Evolutionary conservation across 2,888 invertebrate species (phyloP), one percentile per base, ranked within the genome.

Genomic region (Caenorhabditis uteleia): DNA sequence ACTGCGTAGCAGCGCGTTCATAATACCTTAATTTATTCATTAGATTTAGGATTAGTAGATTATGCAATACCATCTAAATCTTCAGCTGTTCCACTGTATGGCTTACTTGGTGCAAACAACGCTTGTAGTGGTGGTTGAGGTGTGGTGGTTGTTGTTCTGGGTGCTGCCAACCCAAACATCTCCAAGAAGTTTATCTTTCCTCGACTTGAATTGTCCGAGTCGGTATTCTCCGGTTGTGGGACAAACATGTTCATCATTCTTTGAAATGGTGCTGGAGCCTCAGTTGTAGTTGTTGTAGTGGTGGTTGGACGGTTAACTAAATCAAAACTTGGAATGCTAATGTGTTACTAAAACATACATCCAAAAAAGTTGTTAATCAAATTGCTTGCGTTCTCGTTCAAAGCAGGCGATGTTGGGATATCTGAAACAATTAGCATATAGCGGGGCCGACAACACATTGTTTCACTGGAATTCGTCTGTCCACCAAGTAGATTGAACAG

Each of bases 1-100:
- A 34, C 62, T 69, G 3, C 65, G 59, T 1, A 69, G 53, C 4
- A 72, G 58, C 14, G 72, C 69, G 26, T 69, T 72, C 57, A 72
- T 53, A 29, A 72, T 67, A 18, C 61, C 71, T 71, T 18, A 34
- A 68, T n/a, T n/a, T n/a, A n/a, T n/a, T 27, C 16, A 2, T n/a
- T 25, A 34, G 14, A 10, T 25, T 34, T 38, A 12, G 3, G n/a
- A n/a, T n/a, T n/a, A n/a, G n/a, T n/a, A n/a, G 1, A 25, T 16
- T 14, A 18, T 26, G n/a, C n/a, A n/a, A n/a, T 18, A 59, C 65
- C 66, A 56, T 66, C 66, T 34, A 66, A 46, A 14, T 66, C 66
- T 45, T 66, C 66, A 18, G 66, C 47, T 4, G 49, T 49, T 21
- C 66, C 66, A 48, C 26, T 66, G 44, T 56, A 66, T 8, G 66